These are phyloP conservation scores for Glaucopsyche alexis DNA, from an alignment of 2,888 invertebrate species.

Conservation along the genomic window DNA sequence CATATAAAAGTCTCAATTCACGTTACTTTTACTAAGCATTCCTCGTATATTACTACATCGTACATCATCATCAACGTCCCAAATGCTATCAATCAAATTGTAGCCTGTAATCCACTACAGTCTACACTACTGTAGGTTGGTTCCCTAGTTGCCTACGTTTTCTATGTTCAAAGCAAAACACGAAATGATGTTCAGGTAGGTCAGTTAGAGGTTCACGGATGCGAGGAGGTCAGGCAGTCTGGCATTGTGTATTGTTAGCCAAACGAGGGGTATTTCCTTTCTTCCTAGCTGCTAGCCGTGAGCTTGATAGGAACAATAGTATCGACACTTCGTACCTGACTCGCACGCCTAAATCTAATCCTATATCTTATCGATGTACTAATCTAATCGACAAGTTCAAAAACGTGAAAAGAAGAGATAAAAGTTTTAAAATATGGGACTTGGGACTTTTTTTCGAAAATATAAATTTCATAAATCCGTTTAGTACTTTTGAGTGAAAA, in stretches of 20 bases:
- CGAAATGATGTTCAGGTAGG: neutral
- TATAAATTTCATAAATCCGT: no score
- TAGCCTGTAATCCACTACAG: no score
- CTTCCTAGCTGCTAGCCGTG: constrained; percentile 61
- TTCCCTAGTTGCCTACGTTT: no score
- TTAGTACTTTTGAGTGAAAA: neutral
- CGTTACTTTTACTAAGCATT: neutral
- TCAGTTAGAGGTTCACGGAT: constrained; percentile 56
- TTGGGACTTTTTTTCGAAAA: no score
- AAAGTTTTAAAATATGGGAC: no score
- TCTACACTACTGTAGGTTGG: no score
- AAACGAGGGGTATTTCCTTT: constrained; percentile 69
- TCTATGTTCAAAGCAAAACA: neutral
- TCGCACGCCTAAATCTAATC: neutral
- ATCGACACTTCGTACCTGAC: constrained; percentile 23
- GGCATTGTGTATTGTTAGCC: constrained; percentile 70
- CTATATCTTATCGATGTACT: neutral
- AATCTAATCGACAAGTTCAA: no score
- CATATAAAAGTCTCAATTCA: neutral
- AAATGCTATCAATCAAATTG: no score
- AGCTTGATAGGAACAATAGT: constrained; percentile 41
- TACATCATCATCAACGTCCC: neutral
- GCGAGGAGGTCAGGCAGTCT: constrained; percentile 62
- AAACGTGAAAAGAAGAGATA: no score
- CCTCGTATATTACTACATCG: neutral